These are phyloP conservation scores for Pandemis cinnamomeana DNA, from an alignment of 2,888 invertebrate genomes.

Conservation along the genomic window DNA sequence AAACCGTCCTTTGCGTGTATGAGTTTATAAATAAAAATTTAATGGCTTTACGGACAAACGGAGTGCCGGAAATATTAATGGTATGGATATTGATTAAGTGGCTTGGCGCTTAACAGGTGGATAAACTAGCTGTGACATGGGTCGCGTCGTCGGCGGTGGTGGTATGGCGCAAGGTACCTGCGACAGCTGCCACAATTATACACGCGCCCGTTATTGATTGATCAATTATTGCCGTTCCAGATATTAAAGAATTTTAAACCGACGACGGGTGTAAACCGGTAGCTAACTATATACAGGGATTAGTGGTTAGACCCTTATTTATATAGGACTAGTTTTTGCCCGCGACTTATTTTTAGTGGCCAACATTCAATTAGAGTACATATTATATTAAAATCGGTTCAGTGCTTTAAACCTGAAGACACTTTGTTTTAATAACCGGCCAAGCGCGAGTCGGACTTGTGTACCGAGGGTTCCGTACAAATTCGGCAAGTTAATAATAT, in stretches of 20 bases:
- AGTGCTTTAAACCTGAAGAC: no score
- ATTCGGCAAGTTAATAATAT: no score
- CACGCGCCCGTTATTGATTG: slow-evolving; percentile 4
- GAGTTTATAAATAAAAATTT: slow-evolving; percentile 7
- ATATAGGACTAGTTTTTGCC: no score
- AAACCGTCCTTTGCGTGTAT: slow-evolving; percentile 1
- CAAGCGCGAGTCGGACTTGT: no score
- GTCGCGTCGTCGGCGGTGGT: neutral
- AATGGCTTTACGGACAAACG: slow-evolving; percentile 10
- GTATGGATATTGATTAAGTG: slow-evolving; percentile 30
- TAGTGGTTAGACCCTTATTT: no score
- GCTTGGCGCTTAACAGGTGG: slow-evolving; percentile 23
- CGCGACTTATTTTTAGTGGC: no score
- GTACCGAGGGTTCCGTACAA: no score
- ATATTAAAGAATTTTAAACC: neutral
- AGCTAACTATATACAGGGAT: no score
- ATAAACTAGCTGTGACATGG: slow-evolving; percentile 23
- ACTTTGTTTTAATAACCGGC: no score
- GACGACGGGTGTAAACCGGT: neutral
- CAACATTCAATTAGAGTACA: no score
- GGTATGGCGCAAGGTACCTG: neutral
- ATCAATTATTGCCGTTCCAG: neutral
- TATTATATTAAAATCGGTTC: no score
- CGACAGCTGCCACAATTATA: slow-evolving; percentile 6
- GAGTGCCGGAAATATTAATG: slow-evolving; percentile 15